Evolutionary conservation across 2,113 vertebrate genomes (phyloP).

Genomic region (Elachura formosa): DNA sequence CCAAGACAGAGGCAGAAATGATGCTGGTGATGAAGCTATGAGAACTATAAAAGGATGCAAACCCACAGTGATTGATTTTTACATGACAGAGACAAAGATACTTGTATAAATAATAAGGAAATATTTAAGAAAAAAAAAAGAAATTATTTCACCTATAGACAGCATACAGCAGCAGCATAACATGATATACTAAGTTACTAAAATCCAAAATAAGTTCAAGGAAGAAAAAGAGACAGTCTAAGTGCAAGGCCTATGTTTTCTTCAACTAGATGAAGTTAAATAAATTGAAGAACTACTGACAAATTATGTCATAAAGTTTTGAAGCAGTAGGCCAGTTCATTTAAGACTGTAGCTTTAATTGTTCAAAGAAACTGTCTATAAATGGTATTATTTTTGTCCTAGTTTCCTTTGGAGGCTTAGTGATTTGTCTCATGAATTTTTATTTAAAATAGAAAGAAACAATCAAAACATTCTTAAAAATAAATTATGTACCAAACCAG

Average conservation of each 20-base stretch:
- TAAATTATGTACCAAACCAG: not conserved
- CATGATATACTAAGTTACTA: not conserved
- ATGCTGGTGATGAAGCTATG: not conserved
- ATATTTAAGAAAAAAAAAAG: not conserved
- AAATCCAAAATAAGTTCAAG: not conserved
- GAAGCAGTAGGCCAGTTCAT: not conserved
- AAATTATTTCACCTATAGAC: not conserved
- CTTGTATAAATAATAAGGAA: not conserved
- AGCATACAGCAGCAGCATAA: not conserved
- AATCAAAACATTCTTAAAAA: not conserved
- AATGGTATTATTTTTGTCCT: not conserved
- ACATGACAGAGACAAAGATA: rapidly evolving
- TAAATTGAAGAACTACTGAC: not conserved
- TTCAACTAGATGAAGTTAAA: not conserved
- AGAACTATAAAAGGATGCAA: not conserved
- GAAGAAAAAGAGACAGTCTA: not conserved
- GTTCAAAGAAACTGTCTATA: not conserved
- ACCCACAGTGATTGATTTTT: not conserved
- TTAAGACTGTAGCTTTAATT: not conserved
- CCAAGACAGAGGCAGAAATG: not conserved
- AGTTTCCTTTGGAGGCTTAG: not conserved
- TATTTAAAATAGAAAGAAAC: not conserved
- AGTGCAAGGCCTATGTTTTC: not conserved
- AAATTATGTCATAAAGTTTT: not conserved
- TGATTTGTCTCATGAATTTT: not conserved